Conservation (phyloP, 2,888 invertebrate species). For the Tipula helvola region DNA sequence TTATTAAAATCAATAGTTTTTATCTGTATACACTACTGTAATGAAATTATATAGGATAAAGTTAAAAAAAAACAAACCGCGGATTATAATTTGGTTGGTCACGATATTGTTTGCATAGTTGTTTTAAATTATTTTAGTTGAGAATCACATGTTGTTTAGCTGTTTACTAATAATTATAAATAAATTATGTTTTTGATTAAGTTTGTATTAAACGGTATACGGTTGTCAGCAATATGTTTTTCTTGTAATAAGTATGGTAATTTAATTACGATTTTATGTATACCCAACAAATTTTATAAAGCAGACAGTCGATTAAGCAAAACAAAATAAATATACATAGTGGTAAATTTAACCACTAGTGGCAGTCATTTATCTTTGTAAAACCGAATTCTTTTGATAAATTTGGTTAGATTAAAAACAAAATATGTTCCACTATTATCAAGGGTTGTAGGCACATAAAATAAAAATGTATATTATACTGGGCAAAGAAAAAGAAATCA, state of each 20-base stretch:
- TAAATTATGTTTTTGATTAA: background rate
- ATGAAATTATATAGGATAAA: background rate
- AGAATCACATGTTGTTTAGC: background rate
- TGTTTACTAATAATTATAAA: background rate
- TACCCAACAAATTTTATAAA: too few species aligned
- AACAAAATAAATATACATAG: too few species aligned
- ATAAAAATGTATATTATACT: too few species aligned
- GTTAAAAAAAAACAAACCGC: background rate
- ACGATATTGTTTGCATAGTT: background rate
- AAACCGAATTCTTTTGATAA: too few species aligned
- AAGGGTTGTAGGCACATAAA: too few species aligned
- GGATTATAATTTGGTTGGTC: background rate
- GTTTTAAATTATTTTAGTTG: background rate
- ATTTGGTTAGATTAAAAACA: too few species aligned
- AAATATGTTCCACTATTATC: too few species aligned
- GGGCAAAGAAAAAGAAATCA: too few species aligned
- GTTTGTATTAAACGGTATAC: background rate
- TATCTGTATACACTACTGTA: background rate
- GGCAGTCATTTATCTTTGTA: too few species aligned
- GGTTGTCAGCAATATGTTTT: background rate
- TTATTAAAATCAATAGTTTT: background rate
- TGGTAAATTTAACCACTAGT: too few species aligned
- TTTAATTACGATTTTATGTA: background rate
- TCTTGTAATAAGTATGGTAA: background rate
- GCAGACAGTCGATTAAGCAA: too few species aligned